Evolutionary conservation across 2,888 invertebrate genomes (phyloP), one percentile per base, ranked within the genome.

Genomic region (Microctonus hyperodae): DNA sequence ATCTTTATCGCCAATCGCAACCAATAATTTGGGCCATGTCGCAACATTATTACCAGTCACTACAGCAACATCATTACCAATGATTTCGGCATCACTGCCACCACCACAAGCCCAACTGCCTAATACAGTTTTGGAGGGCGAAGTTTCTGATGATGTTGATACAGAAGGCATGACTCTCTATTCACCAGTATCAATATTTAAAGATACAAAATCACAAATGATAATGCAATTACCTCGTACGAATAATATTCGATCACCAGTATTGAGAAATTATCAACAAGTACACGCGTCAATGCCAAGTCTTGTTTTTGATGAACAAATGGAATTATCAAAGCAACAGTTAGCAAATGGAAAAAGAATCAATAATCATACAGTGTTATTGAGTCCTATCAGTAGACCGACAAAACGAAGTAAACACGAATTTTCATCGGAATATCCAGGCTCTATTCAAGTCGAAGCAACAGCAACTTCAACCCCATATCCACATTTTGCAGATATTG

Each of bases 401-500:
- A 40, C 74, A 2, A 80, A 77, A 33, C 74, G 76, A 59, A 76
- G 69, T 67, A 83, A 83, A 63, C 79, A 79, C 64, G 81, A 82
- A 13, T 79, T 73, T 63, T 66, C 74, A 9, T 75, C 79, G 23
- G 80, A 82, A 60, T 79, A 75, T 50, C 75, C 83, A 33, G 75
- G 76, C 2, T 73, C 76, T 0, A 82, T 83, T 57, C 83, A 83
- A 61, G 76, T 83, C 23, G 83, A 82, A 64, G 82, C 83, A 0
- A 83, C 83, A 2, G 77, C 82, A 2, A 78, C 81, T 1, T 78
- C 82, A 10, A 77, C 82, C 28, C 77, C 82, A 6, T 82, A 79
- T 72, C 78, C 82, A 13, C 80, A 79, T 59, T 83, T 83, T 55
- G 75, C 78, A 67, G 83, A 83, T 53, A 81, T 83, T 64, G 76